Base-by-base conservation (phyloP, 2,888 invertebrate species). In the Ormyrus nitidulus region DNA sequence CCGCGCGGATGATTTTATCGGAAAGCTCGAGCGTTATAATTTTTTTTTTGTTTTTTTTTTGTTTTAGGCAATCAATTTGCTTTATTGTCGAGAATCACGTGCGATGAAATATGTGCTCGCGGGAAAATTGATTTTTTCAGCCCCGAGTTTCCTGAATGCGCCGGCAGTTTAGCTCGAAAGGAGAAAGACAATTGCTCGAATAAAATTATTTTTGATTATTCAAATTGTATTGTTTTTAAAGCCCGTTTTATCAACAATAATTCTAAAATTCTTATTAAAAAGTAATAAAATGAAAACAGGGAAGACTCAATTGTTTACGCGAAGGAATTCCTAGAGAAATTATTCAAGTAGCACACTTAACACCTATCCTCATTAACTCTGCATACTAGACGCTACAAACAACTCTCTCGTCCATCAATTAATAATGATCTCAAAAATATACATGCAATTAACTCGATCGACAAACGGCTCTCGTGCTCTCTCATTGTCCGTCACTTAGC, bases 41-140 rank as follows among this genome's bases (percentile, higher is more conserved):
- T 74, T 68, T 1, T 1, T 19, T 19, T 19, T 19, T 19, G 1
- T 19, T 69, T 62, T 65, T 62, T 54, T 61, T 8, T 5, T 62
- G 72, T 77, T 76, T 72, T 54, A 76, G 64, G 48, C 73, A 69
- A 74, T 80, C 77, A 70, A 73, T 77, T 77, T 65, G 77, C 49
- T 80, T 77, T 77, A 76, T 80, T 77, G 65, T 73, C 69, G 73
- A 34, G 54, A 77, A 77, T 74, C 70, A 74, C 74, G 73, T 7
- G 19, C 59, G 65, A 56, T 73, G 65, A 73, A 69, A 72, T 80
- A 73, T 58, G 58, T 53, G 58, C 44, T 19, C 3, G 34, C 44
- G 49, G 66, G 10, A 11, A 79, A 75, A 79, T 79, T 79, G 70
- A 75, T 76, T 80, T 80, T 66, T 74, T 61, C 19, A 68, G 11